Percentiles rank a stretch among this genome's conserved stretches.
Evolutionary conservation across 2,113 vertebrate genomes (phyloP).

Genomic region (Azemiops feae): DNA sequence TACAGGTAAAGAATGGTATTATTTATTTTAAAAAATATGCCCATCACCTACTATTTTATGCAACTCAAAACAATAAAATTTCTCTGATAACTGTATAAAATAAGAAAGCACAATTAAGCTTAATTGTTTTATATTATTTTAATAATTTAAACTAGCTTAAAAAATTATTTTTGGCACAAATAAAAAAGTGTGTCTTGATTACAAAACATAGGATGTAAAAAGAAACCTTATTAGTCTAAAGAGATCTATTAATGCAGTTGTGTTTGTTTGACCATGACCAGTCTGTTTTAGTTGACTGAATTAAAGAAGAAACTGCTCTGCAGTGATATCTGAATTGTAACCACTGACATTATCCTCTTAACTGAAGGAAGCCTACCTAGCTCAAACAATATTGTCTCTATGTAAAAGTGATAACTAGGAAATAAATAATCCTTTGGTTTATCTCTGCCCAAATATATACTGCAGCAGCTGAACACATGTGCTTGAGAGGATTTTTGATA

Average conservation of each 20-base stretch:
- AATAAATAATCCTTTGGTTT: not conserved
- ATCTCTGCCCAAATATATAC: not conserved
- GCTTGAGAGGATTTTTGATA: not conserved
- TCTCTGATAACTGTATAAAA: not conserved
- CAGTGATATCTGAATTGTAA: not conserved
- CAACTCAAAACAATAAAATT: not conserved
- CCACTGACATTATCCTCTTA: not conserved
- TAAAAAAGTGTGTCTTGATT: not conserved
- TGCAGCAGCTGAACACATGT: not conserved
- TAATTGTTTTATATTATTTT: not conserved
- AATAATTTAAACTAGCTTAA: not conserved
- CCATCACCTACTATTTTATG: not conserved
- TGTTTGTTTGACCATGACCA: not conserved
- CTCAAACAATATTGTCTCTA: not conserved
- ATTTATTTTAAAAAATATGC: not conserved
- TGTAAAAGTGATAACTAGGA: not conserved
- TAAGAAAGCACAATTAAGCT: not conserved
- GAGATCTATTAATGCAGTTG: not conserved
- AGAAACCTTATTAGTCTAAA: not conserved
- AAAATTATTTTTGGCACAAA: not conserved
- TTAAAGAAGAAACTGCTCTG: not conserved
- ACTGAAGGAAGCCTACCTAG: not conserved
- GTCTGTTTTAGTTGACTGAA: not conserved
- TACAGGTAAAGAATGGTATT: not conserved
- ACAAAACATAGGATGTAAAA: not conserved